Percentiles rank a stretch among this genome's conserved stretches.
These are phyloP conservation scores for Lycopodina hypogea DNA, from an alignment of 37 sponge, comb jelly and placozoan genomes.

Conservation along the genomic window DNA sequence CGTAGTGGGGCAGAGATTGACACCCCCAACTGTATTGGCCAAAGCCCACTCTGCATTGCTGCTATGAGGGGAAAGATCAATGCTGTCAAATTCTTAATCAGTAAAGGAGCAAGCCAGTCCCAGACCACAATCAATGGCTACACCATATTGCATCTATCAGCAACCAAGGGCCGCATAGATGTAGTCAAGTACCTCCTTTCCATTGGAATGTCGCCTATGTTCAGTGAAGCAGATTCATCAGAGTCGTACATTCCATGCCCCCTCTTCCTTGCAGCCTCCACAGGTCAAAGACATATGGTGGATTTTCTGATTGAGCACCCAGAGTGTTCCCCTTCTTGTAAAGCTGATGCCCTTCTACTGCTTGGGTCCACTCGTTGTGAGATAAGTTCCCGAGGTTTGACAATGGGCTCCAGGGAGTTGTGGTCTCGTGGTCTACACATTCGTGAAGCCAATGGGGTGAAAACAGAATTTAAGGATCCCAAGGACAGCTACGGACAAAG, in stretches of 20 bases:
- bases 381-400: slow-evolving; percentile 38
- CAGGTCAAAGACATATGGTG: slow-evolving; percentile 61
- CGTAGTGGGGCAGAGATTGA: slow-evolving; percentile 73
- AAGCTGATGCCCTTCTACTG: slow-evolving; percentile 63
- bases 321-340: slow-evolving; percentile 59
- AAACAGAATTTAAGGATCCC: slow-evolving; percentile 33
- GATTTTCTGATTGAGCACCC: slow-evolving; percentile 31
- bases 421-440: slow-evolving; percentile 34
- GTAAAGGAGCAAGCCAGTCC: slow-evolving; percentile 61
- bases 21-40: slow-evolving; percentile 85
- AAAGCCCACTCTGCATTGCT: slow-evolving; percentile 83
- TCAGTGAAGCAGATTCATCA: slow-evolving; percentile 32
- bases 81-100: slow-evolving; percentile 68
- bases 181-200: slow-evolving; percentile 66
- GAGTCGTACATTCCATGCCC: slow-evolving; percentile 74
- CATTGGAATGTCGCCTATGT: slow-evolving; percentile 48
- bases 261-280: slow-evolving; percentile 77
- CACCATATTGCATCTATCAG: slow-evolving; percentile 77
- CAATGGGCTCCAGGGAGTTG: slow-evolving; percentile 48
- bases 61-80: slow-evolving; percentile 68
- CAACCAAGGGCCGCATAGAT: slow-evolving; percentile 78
- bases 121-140: slow-evolving; percentile 82
- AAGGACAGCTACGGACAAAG: slow-evolving; percentile 43
- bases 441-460: slow-evolving; percentile 10
- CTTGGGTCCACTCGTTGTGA: slow-evolving; percentile 74